Base-by-base conservation (phyloP, 2,797 vertebrate genomes). In the Melanogrammus aeglefinus region DNA sequence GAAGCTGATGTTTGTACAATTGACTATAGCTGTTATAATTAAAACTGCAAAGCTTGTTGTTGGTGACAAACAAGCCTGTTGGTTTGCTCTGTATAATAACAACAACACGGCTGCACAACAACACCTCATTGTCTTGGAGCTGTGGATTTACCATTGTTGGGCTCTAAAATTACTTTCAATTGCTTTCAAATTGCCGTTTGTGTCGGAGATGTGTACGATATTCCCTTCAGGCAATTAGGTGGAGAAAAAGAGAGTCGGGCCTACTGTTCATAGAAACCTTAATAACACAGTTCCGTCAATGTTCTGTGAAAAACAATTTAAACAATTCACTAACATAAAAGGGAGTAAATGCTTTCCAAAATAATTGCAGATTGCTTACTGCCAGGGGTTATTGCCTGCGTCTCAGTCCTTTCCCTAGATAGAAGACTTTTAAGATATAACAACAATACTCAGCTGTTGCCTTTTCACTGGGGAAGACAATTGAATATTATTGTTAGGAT, bases 261-360 rank as follows among this genome's bases (percentile, higher is more conserved):
- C 47, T 63, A 27, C 63, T 27, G n/a, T 69, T 69, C 63, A 69
- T 8, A 27, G 27, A 69, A 27, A 27, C n/a, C 63, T 27, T 9
- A 69, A 69, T 12, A 12, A 27, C 24, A n/a, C 24, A n/a, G 63
- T 27, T 69, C 24, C 24, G 24, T 74, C 73, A 44, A 29, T 41
- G 38, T 74, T 39, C 24, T 39, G n/a, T 3, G 38, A 44, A 44
- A 44, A 44, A 74, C 38, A 74, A 41, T 74, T 74, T 44, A 69
- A 69, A 69, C 63, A 69, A 69, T 69, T 69, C 63, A 24, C 21
- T 27, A 74, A 27, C 73, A 41, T 41, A 24, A 41, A 74, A 21
- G 41, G 41, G 73, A 44, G 38, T 66, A 66, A 74, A 44, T 5
- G 73, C n/a, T 74, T 74, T 74, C 73, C 13, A 41, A 74, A 74